These are phyloP conservation scores for Danaus melanippus DNA, from an alignment of 1,140 invertebrate species.

Conservation along the genomic window DNA sequence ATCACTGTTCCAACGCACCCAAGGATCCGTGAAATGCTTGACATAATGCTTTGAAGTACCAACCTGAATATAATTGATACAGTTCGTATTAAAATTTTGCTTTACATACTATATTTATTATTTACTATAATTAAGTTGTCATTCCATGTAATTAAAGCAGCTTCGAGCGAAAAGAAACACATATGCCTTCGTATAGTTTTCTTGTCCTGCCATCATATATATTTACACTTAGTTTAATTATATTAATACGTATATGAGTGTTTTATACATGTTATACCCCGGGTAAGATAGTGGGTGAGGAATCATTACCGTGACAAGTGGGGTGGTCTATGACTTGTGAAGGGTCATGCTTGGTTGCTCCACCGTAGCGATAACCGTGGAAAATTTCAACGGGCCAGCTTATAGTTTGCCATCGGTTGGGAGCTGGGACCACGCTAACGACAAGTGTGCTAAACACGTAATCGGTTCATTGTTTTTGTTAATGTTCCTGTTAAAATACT, in stretches of 20 bases:
- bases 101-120: no score
- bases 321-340: constrained; percentile 62
- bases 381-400: constrained; percentile 33
- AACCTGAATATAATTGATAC: constrained; percentile 3
- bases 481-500: constrained; percentile 4
- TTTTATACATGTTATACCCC: constrained; percentile 12
- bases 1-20: constrained; percentile 36
- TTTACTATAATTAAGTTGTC: no score
- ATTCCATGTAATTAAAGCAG: no score
- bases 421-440: neutral
- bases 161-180: no score
- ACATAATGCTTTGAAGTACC: constrained; percentile 16
- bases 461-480: constrained; percentile 5
- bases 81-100: no score
- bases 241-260: no score
- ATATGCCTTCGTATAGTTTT: no score
- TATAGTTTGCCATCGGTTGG: constrained; percentile 1
- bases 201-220: no score
- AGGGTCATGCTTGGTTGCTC: constrained; percentile 52
- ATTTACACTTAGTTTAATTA: no score
- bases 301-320: constrained; percentile 60
- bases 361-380: constrained; percentile 30
- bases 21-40: constrained; percentile 55
- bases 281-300: constrained; percentile 27
- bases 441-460: neutral